phyloP scores from a whole-genome alignment of 1,140 invertebrate species.

The Euwallacea fornicatus region DNA sequence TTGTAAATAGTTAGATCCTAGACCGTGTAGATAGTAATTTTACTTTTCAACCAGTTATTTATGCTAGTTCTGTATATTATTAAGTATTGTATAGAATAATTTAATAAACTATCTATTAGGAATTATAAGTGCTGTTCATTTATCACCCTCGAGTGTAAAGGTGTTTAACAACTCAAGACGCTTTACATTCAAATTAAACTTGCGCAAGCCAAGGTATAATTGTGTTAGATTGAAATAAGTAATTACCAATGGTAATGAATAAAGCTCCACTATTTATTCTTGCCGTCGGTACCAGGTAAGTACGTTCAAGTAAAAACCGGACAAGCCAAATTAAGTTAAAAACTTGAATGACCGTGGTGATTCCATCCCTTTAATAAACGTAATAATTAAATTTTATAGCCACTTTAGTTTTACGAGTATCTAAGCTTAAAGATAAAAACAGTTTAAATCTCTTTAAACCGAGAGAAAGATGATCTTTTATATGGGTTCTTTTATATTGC shows the following conservation, averaged over 20 bases:
- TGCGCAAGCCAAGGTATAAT: too few species aligned
- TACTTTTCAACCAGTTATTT: slow-evolving; percentile 22
- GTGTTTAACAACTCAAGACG: too few species aligned
- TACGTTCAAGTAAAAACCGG: not conserved
- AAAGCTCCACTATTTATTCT: too few species aligned
- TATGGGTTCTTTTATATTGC: slow-evolving; percentile 17
- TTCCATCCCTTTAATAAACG: slow-evolving; percentile 6
- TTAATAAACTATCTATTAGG: not conserved
- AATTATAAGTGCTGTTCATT: too few species aligned
- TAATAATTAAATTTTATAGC: slow-evolving; percentile 25
- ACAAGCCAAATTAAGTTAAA: slow-evolving; percentile 11
- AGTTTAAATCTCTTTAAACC: slow-evolving; percentile 13
- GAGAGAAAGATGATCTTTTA: slow-evolving; percentile 7
- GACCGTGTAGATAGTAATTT: slow-evolving; percentile 31
- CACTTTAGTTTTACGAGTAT: slow-evolving; percentile 21
- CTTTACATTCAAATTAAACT: too few species aligned
- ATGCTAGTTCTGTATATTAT: slow-evolving; percentile 11
- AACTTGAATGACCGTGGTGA: slow-evolving; percentile 2
- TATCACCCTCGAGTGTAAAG: too few species aligned
- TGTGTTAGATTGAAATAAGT: too few species aligned
- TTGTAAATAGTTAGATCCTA: slow-evolving; percentile 17
- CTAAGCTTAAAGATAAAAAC: slow-evolving; percentile 16
- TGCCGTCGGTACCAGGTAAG: too few species aligned
- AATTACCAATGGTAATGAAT: too few species aligned
- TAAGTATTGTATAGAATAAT: slow-evolving; percentile 22